Base-by-base conservation (phyloP, 2,113 vertebrate species). In the Rhinoderma darwinii region DNA sequence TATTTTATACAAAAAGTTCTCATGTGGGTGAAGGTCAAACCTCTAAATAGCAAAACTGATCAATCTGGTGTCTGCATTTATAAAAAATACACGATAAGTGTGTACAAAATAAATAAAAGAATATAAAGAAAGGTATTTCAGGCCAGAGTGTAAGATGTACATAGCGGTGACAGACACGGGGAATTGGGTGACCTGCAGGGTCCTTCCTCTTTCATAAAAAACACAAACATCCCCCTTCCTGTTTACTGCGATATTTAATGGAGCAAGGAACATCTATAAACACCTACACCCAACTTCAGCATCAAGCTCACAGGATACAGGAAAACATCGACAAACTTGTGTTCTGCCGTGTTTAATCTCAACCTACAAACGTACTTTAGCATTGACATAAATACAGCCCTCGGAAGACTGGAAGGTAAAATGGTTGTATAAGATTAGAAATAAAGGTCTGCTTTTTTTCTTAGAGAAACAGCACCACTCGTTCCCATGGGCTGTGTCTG, bases 201-300 rank as follows among this genome's bases (percentile, higher is more conserved):
- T 68, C 51, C 61, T 70, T 83, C 61, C 81, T 83, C 41, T 72
- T 70, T 30, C 25, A 35, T 32, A 70, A 37, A 63, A 43, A 25
- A 30, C 25, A 82, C 59, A 66, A 72, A 44, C 56, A 82, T 68
- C 80, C 43, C 32, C 41, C 35, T 83, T 83, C 81, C 81, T 70
- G 79, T 82, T 82, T 82, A 82, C 56, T 39, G 35, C n/a, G 5
- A 56, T 43, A 43, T 10, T n/a, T 11, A 82, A 17, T 41, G 27
- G 59, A 63, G 25, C 56, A 82, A 82, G 20, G 61, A 83, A 68
- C 27, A 66, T 68, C 80, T 35, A 61, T 41, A 43, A 61, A n/a
- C 79, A 82, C 79, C 56, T 82, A 44, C 79, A 66, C 32, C 35
- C 56, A 44, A 30, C 56, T n/a, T 43, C 59, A 39, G 54, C 54